Percentiles rank a stretch among this genome's conserved stretches.
Conservation (phyloP, 2,797 vertebrate genomes). For the Crenuchus spilurus region DNA sequence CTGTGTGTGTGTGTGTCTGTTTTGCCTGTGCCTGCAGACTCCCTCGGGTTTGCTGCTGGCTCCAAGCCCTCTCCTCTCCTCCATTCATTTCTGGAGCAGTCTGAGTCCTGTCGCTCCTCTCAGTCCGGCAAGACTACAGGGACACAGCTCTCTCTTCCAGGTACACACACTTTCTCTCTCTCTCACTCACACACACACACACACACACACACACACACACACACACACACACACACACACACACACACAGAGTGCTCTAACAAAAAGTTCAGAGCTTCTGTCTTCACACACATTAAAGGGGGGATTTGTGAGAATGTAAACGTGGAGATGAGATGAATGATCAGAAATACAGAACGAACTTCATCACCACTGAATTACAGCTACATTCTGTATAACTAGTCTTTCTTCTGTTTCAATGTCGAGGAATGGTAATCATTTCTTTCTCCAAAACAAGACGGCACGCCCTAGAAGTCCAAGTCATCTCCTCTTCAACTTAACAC, state of each 20-base stretch:
- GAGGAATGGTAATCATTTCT: too few relatives aligned
- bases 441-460: too few relatives aligned
- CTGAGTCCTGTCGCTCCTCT: slow-evolving; percentile 93
- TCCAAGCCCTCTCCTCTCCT: slow-evolving; percentile 91
- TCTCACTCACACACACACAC: background rate
- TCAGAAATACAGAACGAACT: background rate
- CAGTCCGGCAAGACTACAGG: slow-evolving; percentile 92
- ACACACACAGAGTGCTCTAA: background rate
- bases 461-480: too few relatives aligned
- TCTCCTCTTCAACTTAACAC: too few relatives aligned
- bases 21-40: slow-evolving; percentile 77
- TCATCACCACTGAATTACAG: too few relatives aligned
- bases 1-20: slow-evolving; percentile 19
- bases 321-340: background rate
- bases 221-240: background rate
- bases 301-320: background rate
- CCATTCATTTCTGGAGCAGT: slow-evolving; percentile 96
- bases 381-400: too few relatives aligned
- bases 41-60: slow-evolving; percentile 91
- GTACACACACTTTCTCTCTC: slow-evolving; percentile 75
- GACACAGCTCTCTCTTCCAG: slow-evolving; percentile 92
- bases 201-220: slow-evolving; percentile 20
- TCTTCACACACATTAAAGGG: background rate
- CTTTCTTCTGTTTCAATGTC: too few relatives aligned
- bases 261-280: background rate